A percentile compares a stretch with the other conserved stretches of the same genome.
phyloP scores from a whole-genome alignment of 2,888 invertebrate species.

The Stegana nigrithorax region DNA sequence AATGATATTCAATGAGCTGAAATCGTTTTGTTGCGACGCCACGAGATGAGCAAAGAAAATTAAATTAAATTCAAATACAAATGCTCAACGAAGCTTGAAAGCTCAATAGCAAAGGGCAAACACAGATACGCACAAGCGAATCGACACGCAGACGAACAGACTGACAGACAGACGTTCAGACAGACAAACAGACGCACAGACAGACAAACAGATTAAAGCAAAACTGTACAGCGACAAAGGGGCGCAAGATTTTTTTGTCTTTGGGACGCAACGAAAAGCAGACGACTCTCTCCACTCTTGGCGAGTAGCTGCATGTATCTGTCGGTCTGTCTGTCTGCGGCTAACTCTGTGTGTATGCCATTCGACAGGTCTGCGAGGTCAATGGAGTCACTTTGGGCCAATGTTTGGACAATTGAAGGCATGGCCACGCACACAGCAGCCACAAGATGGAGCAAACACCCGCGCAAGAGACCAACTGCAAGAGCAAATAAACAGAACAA shows the following conservation, averaged over 20 bases:
- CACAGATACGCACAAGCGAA: too few species aligned
- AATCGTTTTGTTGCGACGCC: background rate
- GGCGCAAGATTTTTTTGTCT: too few species aligned
- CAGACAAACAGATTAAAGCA: background rate
- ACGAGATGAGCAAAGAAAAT: background rate
- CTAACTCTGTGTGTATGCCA: too few species aligned
- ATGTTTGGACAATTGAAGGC: too few species aligned
- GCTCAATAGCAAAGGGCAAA: slow-evolving; percentile 13
- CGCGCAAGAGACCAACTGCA: background rate
- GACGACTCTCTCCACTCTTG: too few species aligned
- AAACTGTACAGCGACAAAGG: background rate
- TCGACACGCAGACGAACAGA: too few species aligned
- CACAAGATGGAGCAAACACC: too few species aligned
- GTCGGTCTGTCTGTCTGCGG: background rate
- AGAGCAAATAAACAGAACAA: background rate
- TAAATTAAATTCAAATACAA: background rate
- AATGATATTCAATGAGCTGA: slow-evolving; percentile 19
- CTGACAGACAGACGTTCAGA: too few species aligned
- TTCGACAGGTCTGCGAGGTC: background rate
- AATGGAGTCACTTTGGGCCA: too few species aligned
- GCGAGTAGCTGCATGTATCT: background rate
- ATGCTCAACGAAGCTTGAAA: slow-evolving; percentile 13
- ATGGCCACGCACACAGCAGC: too few species aligned
- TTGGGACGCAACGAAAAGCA: background rate
- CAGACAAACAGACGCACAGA: too few species aligned